These are phyloP conservation scores for Oryzias woworae DNA, from an alignment of 2,113 vertebrate genomes.

Conservation along the genomic window DNA sequence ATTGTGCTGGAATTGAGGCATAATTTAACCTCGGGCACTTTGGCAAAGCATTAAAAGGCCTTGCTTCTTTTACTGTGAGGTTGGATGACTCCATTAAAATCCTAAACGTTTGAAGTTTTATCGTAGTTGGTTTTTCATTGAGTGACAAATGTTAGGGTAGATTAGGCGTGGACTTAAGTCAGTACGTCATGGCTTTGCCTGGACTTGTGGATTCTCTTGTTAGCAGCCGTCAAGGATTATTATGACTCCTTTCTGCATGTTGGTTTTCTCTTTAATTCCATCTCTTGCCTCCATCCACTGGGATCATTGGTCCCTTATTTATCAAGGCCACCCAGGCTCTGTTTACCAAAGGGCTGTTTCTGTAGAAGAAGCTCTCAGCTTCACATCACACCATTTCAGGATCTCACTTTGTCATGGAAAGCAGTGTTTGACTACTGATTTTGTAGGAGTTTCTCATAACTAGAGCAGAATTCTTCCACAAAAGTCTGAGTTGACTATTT, in stretches of 20 bases:
- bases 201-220: slow-evolving; percentile 53
- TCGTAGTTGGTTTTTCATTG: slow-evolving; percentile 31
- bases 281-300: slow-evolving; percentile 21
- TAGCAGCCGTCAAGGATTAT: slow-evolving; percentile 27
- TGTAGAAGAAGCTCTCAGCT: slow-evolving; percentile 20
- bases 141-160: slow-evolving; percentile 48
- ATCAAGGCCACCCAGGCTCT: slow-evolving; percentile 39
- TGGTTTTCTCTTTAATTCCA: slow-evolving; percentile 20
- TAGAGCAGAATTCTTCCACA: background rate
- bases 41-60: slow-evolving; percentile 65
- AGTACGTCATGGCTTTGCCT: slow-evolving; percentile 46
- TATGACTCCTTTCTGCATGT: slow-evolving; percentile 46
- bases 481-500: slow-evolving; percentile 32
- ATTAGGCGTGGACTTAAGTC: slow-evolving; percentile 51
- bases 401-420: slow-evolving; percentile 12
- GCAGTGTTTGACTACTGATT: background rate
- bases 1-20: slow-evolving; percentile 65
- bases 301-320: slow-evolving; percentile 34
- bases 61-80: slow-evolving; percentile 42
- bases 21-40: slow-evolving; percentile 57
- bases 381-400: background rate
- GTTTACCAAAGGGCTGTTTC: slow-evolving; percentile 34
- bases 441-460: no score
- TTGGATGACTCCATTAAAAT: slow-evolving; percentile 46
- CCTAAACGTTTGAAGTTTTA: slow-evolving; percentile 60